phyloP scores from a whole-genome alignment of 2,888 invertebrate genomes.

The Apodemia duryi region DNA sequence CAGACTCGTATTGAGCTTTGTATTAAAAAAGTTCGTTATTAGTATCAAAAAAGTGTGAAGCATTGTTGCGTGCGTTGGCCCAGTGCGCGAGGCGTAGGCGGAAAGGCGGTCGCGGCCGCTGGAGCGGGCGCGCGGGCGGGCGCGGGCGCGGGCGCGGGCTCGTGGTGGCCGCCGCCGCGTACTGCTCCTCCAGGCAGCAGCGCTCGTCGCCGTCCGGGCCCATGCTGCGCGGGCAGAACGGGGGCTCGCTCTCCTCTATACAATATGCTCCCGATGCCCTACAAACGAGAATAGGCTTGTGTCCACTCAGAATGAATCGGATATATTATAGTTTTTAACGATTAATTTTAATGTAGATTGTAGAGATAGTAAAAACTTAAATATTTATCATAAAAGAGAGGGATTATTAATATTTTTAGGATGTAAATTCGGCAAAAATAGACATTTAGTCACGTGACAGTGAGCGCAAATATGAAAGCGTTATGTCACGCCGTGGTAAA shows the following conservation, averaged over 20 bases:
- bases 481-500: no score
- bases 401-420: no score
- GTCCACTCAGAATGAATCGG: no score
- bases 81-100: slow-evolving; percentile 44
- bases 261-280: slow-evolving; percentile 86
- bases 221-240: slow-evolving; percentile 83
- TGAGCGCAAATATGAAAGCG: no score
- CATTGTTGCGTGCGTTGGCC: slow-evolving; percentile 25
- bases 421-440: no score
- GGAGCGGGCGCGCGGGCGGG: no score
- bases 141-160: slow-evolving; percentile 43
- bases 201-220: slow-evolving; percentile 83
- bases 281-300: slow-evolving; percentile 24
- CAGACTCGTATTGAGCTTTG: no score
- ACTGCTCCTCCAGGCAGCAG: slow-evolving; percentile 81
- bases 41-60: slow-evolving; percentile 5
- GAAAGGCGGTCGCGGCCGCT: slow-evolving; percentile 30
- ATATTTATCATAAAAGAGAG: no score
- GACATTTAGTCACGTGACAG: no score
- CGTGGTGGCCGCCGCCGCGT: slow-evolving; percentile 57
- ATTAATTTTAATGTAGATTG: neutral
- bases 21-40: slow-evolving; percentile 10
- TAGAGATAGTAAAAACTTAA: no score
- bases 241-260: slow-evolving; percentile 80
- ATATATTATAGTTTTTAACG: no score